Percentiles rank a stretch among this genome's conserved stretches.
Evolutionary conservation across 2,888 invertebrate species (phyloP).

Genomic region (Rapana venosa): DNA sequence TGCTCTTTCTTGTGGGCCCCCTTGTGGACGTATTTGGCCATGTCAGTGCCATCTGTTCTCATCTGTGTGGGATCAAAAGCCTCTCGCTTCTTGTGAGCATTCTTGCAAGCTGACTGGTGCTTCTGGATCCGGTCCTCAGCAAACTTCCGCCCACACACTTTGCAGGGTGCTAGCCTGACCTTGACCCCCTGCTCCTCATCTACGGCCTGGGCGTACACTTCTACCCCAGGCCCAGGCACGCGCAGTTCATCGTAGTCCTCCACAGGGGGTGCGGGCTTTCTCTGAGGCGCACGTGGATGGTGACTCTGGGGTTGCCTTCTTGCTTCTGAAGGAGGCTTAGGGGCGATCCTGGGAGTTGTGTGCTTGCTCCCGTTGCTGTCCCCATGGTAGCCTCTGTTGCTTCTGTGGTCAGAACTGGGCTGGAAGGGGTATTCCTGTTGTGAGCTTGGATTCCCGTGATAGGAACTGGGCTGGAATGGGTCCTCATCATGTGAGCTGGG

Average conservation of each 20-base stretch:
- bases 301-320: background rate
- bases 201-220: constrained; percentile 55
- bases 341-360: background rate
- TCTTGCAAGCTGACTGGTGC: constrained; percentile 72
- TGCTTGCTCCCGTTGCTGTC: background rate
- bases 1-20: constrained; percentile 61
- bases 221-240: constrained; percentile 32
- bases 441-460: background rate
- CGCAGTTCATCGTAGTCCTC: background rate
- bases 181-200: constrained; percentile 51
- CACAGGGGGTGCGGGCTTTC: background rate
- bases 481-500: constrained; percentile 37
- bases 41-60: constrained; percentile 89
- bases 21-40: constrained; percentile 85
- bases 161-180: constrained; percentile 82
- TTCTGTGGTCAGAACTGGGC: background rate
- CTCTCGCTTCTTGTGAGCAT: constrained; percentile 71
- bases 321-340: constrained; percentile 46
- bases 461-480: background rate
- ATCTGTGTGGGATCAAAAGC: constrained; percentile 74
- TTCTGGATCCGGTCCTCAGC: constrained; percentile 84
- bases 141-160: constrained; percentile 89
- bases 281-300: constrained; percentile 6
- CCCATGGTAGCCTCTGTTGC: background rate
- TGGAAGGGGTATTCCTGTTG: background rate